phyloP scores from a whole-genome alignment of 2,797 vertebrate genomes.

The Thripadectes ignobilis region DNA sequence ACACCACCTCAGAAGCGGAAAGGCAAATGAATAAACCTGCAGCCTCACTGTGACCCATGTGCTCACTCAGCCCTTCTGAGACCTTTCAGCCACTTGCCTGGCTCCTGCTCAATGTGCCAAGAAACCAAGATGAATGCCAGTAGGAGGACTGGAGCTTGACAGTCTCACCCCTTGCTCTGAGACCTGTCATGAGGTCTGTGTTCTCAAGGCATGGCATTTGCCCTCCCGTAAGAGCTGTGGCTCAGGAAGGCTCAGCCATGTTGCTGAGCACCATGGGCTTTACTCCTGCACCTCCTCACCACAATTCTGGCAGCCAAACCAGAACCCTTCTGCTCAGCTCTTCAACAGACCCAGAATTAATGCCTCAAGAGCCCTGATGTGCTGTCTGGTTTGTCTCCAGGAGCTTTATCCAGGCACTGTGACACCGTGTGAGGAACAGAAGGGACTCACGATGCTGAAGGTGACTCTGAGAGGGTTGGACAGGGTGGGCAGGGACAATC shows the following conservation, averaged over 20 bases:
- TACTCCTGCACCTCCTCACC: background rate
- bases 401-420: background rate
- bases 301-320: background rate
- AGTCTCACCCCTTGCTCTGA: background rate
- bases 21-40: slow-evolving; percentile 12
- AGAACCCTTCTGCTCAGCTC: background rate
- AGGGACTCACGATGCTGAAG: background rate
- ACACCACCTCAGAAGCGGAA: background rate
- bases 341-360: background rate
- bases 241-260: background rate
- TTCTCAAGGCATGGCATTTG: slow-evolving; percentile 3
- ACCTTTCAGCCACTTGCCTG: background rate
- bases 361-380: background rate
- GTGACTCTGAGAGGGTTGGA: background rate
- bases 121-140: background rate
- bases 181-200: background rate
- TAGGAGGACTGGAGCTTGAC: background rate
- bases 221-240: background rate
- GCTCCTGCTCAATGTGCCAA: background rate
- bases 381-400: background rate
- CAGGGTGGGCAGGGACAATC: background rate
- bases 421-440: fast-evolving
- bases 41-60: background rate
- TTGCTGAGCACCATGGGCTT: background rate
- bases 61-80: background rate